Conservation (phyloP, 2,888 invertebrate genomes). For the Meloe dianella region DNA sequence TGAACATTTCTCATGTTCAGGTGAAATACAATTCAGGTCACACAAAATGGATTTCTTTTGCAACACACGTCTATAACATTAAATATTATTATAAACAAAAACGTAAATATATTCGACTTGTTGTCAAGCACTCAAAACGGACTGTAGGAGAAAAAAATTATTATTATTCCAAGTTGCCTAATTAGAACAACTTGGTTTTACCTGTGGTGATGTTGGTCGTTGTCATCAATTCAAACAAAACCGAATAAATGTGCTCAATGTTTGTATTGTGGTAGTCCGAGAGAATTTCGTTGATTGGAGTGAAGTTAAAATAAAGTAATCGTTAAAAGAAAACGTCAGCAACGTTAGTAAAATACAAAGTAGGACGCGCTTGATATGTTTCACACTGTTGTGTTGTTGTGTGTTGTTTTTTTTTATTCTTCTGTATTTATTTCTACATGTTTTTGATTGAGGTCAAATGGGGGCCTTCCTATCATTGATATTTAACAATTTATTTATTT, state of each 20-base stretch:
- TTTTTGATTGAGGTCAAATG: constrained; percentile 46
- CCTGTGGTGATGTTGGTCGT: neutral
- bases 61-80: neutral
- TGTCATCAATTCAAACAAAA: neutral
- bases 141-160: neutral
- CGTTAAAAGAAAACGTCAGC: constrained; percentile 34
- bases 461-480: constrained; percentile 33
- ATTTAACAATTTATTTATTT: too few relatives aligned
- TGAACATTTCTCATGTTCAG: constrained; percentile 1
- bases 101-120: constrained; percentile 1
- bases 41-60: constrained; percentile 5
- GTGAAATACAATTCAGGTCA: constrained; percentile 2
- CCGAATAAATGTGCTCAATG: constrained; percentile 19
- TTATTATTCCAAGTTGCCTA: neutral
- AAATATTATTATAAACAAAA: neutral
- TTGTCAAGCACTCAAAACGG: neutral
- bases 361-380: constrained; percentile 32
- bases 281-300: neutral
- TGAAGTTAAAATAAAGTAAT: constrained; percentile 19
- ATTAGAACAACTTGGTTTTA: neutral
- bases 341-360: constrained; percentile 31
- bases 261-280: constrained; percentile 43
- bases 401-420: too few relatives aligned
- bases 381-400: constrained; percentile 17
- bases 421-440: neutral